A percentile compares a stretch with the other conserved stretches of the same genome.
Conservation (phyloP, 2,888 invertebrate genomes). For the Melinaea menophilus region DNA sequence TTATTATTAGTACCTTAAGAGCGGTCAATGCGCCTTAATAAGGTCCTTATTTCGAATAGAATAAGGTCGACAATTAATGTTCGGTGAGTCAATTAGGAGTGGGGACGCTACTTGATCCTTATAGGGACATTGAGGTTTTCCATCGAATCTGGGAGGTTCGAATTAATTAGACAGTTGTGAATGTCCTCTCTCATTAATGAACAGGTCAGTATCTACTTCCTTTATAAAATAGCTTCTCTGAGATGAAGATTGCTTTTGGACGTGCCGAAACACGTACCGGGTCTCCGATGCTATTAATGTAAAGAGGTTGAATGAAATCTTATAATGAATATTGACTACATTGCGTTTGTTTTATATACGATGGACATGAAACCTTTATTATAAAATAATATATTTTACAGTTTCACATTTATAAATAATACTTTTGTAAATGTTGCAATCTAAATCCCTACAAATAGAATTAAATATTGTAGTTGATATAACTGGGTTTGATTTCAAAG, state of each 20-base stretch:
- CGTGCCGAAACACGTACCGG: neutral
- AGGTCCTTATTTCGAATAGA: slow-evolving; percentile 10
- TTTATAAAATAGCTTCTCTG: slow-evolving; percentile 19
- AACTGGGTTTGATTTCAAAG: too few species aligned
- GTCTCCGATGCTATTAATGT: neutral
- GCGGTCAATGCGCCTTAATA: slow-evolving; percentile 12
- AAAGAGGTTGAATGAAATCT: neutral
- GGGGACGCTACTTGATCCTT: slow-evolving; percentile 33
- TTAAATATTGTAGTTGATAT: too few species aligned
- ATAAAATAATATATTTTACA: too few species aligned
- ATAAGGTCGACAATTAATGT: slow-evolving; percentile 18
- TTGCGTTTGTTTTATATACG: too few species aligned
- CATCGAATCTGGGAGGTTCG: slow-evolving; percentile 26
- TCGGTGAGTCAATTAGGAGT: slow-evolving; percentile 27
- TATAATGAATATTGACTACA: neutral
- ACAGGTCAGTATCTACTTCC: slow-evolving; percentile 18
- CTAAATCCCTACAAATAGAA: too few species aligned
- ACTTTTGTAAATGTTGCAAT: too few species aligned
- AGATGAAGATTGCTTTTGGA: slow-evolving; percentile 6
- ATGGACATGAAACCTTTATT: too few species aligned
- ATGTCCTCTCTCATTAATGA: slow-evolving; percentile 25
- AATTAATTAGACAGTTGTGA: slow-evolving; percentile 29
- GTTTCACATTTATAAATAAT: too few species aligned
- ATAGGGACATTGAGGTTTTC: slow-evolving; percentile 28
- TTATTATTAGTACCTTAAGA: slow-evolving; percentile 19